Conservation (phyloP, 2,113 vertebrate genomes). For the Crypturellus undulatus region DNA sequence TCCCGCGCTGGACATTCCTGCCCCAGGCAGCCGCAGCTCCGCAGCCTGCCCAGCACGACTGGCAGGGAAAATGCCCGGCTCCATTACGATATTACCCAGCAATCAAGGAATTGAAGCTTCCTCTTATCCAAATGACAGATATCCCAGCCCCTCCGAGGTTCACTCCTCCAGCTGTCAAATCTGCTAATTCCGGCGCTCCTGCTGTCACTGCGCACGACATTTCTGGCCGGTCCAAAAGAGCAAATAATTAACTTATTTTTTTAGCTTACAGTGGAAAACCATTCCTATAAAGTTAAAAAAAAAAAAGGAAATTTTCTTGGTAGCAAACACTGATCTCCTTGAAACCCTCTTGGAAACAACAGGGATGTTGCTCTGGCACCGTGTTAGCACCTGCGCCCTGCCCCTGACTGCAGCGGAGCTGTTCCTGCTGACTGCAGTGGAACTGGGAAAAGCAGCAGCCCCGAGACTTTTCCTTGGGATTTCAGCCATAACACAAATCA, state of each 20-base stretch:
- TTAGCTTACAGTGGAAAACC: neutral
- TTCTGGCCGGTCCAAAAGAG: slow-evolving; percentile 35
- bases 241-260: slow-evolving; percentile 35
- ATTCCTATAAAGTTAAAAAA: neutral
- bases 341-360: neutral
- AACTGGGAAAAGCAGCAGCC: neutral
- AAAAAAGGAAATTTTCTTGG: neutral
- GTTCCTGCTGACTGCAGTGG: slow-evolving; percentile 17
- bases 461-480: neutral
- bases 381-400: neutral
- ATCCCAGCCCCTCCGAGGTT: neutral
- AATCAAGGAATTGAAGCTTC: slow-evolving; percentile 45
- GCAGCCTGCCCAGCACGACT: neutral
- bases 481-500: neutral
- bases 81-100: neutral
- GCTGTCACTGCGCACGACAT: slow-evolving; percentile 40
- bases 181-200: neutral
- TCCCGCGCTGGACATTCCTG: neutral
- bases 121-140: slow-evolving; percentile 62
- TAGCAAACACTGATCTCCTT: neutral
- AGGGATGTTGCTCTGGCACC: neutral
- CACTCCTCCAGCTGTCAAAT: slow-evolving; percentile 57
- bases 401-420: neutral
- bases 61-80: neutral
- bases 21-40: neutral